Base-by-base conservation (phyloP, 2,797 vertebrate species). In the Oreortyx pictus region DNA sequence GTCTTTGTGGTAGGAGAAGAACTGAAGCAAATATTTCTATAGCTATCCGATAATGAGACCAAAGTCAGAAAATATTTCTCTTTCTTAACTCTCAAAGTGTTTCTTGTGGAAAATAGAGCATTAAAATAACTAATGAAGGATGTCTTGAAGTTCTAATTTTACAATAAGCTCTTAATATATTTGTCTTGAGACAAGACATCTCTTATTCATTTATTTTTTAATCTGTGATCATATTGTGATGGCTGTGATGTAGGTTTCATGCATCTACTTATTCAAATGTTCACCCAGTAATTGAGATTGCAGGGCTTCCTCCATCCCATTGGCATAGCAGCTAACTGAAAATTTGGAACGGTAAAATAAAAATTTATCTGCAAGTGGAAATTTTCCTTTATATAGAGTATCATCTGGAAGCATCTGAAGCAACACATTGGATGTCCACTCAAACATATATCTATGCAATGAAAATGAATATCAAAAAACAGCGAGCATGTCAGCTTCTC, bases 201-300 rank as follows among this genome's bases (percentile, higher is more conserved):
- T 75, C 17, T 59, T 79, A 22, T 57, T 19, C 7, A 12, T 76
- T 59, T 64, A 14, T 74, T 80, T 46, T 24, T 11, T 16, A 62
- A 33, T 0, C 0, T 41, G 16, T 22, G 54, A 12, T 49, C 24
- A 8, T 4, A 0, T 70, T 22, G 16, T 39, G 12, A 50, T 39
- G 31, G 4, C 23, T 72, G 14, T 59, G 35, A 49, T 54, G 20
- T 31, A 86, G 4, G 4, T 70, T 73, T 35, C 18, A 11, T 8
- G 31, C 6, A 57, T 11, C 20, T 70, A 27, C 43, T 12, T 41
- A 25, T 33, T 76, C 22, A 35, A 54, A 41, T 19, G 12, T 35
- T 5, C 43, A 49, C 18, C 16, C 41, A 44, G 14, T 3, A 52
- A 12, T 10, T 10, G 1, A 2, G 1, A 24, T 73, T 17, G 25